Evolutionary conservation across 2,113 vertebrate genomes (phyloP).

Genomic region (Dasyprocta punctata): DNA sequence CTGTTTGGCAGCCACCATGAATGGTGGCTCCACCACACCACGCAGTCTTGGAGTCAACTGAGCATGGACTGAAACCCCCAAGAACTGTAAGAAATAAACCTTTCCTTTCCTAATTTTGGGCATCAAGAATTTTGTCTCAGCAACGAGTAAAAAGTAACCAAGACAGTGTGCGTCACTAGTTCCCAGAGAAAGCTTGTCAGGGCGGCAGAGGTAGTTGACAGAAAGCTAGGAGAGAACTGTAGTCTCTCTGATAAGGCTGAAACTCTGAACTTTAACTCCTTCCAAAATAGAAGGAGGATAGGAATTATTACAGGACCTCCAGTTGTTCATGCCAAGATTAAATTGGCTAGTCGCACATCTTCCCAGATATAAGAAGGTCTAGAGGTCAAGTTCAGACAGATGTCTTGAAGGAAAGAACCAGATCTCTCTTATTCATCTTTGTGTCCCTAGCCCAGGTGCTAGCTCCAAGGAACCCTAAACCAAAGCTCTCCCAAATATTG

Average conservation of each 20-base stretch:
- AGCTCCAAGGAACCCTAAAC: neutral
- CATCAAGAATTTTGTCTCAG: too few species aligned
- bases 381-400: constrained; percentile 27
- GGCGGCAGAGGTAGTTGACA: neutral
- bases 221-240: constrained; percentile 40
- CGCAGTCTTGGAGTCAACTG: too few species aligned
- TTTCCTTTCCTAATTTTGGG: too few species aligned
- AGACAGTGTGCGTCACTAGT: neutral
- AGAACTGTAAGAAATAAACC: too few species aligned
- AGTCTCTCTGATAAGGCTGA: neutral
- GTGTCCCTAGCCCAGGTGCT: neutral
- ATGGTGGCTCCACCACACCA: too few species aligned
- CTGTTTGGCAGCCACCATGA: too few species aligned
- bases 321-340: constrained; percentile 17
- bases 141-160: too few species aligned
- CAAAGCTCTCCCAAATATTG: neutral
- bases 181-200: neutral
- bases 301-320: neutral
- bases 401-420: neutral
- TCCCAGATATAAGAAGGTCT: neutral
- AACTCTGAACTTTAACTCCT: constrained; percentile 2
- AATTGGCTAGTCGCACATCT: neutral
- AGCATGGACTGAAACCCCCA: too few species aligned
- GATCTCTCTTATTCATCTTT: neutral
- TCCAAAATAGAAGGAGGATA: neutral